Percentiles rank a stretch among this genome's conserved stretches.
These are phyloP conservation scores for Phoxinus phoxinus DNA, from an alignment of 2,113 vertebrate species.

Conservation along the genomic window DNA sequence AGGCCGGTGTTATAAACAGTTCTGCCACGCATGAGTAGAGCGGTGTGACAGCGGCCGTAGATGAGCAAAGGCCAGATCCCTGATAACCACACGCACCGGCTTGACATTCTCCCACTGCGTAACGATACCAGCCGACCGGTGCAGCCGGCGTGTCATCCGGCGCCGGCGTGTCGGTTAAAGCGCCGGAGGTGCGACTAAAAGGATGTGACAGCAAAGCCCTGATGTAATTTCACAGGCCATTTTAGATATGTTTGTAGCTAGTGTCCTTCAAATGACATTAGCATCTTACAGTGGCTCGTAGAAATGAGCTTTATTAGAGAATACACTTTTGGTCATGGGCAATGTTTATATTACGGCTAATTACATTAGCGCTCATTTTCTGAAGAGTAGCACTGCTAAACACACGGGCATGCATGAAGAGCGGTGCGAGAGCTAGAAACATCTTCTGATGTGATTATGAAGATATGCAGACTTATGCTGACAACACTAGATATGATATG, in stretches of 20 bases:
- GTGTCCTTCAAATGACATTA: conserved; percentile 35
- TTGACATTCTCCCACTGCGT: conserved; percentile 4
- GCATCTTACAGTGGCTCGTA: background rate
- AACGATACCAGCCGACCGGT: background rate
- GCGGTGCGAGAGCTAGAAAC: background rate
- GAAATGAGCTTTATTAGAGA: conserved; percentile 21
- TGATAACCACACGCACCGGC: no score
- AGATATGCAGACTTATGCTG: background rate
- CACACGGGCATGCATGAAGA: background rate
- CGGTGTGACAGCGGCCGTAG: background rate
- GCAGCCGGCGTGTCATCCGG: conserved; percentile 11
- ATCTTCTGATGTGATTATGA: background rate
- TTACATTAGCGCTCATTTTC: background rate
- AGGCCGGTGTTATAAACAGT: background rate
- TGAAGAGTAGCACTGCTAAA: no score
- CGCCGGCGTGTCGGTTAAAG: background rate
- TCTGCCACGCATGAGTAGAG: background rate
- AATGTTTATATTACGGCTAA: background rate
- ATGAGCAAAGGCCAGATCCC: background rate
- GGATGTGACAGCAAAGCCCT: conserved; percentile 25
- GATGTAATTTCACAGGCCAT: background rate
- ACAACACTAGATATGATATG: background rate
- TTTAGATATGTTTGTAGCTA: conserved; percentile 14
- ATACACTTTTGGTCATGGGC: background rate
- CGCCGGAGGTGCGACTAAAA: conserved; percentile 18